Base-by-base conservation (phyloP, 2,888 invertebrate genomes). In the Pseudococcus longispinus region DNA sequence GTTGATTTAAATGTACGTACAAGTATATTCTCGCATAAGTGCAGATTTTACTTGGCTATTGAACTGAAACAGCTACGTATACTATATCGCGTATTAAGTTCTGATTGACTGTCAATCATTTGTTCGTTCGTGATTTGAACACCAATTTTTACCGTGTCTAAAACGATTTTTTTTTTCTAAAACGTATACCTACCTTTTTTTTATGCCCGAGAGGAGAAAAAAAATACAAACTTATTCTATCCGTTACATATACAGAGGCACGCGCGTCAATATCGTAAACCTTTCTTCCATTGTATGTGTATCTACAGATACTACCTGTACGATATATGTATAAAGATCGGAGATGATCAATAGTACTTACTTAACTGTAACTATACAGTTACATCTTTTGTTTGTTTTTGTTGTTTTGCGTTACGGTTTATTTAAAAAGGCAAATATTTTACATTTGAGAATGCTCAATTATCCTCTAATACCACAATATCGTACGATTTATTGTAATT, bases 31-130 rank as follows among this genome's bases (percentile, higher is more conserved):
- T 80, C 42, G 20, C 42, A 80, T 80, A 42, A 29, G 77, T 84
- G 84, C 86, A 74, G 86, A 86, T 86, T 86, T 86, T 86, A 86
- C 77, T 74, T 74, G 55, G 74, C 86, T 77, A 86, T 86, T 74
- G 86, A 86, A 86, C 77, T 77, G 86, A 74, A 86, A 86, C 86
- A 46, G 37, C 26, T 46, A 70, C 3, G 18, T 80, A 86, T 80
- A 70, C 84, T 65, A 86, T 29, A 86, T 29, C 80, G 80, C 80
- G 86, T 86, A 86, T 86, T 83, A 83, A 87, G 65, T 87, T 87
- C 87, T 87, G 87, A 87, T 87, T 74, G 87, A 65, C 83, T 83
- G 87, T 87, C 87, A 87, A 87, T 87, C 87, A 87, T 87, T 83
- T 87, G 87, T 87, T 84, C 83, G 83, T 87, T 84, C 87, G 87